phyloP scores from a whole-genome alignment of 2,797 vertebrate genomes.

The Toxotes lorentzi region DNA sequence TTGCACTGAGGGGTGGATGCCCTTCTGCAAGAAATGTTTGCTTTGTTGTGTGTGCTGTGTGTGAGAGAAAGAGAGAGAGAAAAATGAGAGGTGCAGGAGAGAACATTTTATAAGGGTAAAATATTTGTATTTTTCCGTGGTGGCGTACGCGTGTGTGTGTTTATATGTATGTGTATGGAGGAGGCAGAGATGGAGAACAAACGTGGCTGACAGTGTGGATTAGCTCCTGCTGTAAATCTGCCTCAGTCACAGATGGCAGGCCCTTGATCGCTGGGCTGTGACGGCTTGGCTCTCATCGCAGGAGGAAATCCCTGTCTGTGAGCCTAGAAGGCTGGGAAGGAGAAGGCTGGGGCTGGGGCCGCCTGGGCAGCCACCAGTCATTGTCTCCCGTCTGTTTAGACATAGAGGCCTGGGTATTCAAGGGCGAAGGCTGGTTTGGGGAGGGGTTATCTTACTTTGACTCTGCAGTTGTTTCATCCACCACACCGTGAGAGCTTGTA shows the following conservation, averaged over 20 bases:
- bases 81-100: constrained; percentile 13
- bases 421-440: constrained; percentile 50
- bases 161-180: constrained; percentile 60
- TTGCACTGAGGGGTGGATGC: constrained; percentile 53
- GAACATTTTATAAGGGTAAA: constrained; percentile 50
- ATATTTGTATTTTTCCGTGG: constrained; percentile 54
- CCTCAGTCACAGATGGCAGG: constrained; percentile 85
- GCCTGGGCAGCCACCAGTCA: constrained; percentile 71
- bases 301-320: constrained; percentile 87
- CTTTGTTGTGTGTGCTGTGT: constrained; percentile 37
- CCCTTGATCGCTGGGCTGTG: constrained; percentile 85
- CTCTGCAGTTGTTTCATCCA: constrained; percentile 63
- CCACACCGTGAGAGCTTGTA: constrained; percentile 51
- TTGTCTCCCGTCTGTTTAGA: constrained; percentile 72
- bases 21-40: constrained; percentile 41
- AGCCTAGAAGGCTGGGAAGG: constrained; percentile 72
- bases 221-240: constrained; percentile 86
- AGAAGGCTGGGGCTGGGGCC: constrained; percentile 65
- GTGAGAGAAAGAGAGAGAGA: constrained; percentile 4
- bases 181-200: constrained; percentile 77
- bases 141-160: constrained; percentile 28
- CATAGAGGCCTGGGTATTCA: constrained; percentile 60
- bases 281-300: constrained; percentile 84
- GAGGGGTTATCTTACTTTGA: constrained; percentile 58
- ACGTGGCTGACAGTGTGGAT: constrained; percentile 83